Evolutionary conservation across 2,888 invertebrate genomes (phyloP).

Genomic region (Nebria salina): DNA sequence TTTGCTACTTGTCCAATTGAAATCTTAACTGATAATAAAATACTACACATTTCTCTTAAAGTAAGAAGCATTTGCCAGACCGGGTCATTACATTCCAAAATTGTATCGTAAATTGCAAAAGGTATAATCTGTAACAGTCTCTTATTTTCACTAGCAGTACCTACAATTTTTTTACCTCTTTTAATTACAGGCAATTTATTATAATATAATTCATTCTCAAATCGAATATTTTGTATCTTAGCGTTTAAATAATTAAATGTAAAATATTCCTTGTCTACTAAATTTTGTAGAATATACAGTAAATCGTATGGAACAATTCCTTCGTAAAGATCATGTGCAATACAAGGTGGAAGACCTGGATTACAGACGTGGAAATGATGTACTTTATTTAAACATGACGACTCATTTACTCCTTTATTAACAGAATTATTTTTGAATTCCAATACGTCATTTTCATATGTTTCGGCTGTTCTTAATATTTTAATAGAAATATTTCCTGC

Average conservation of each 20-base stretch:
- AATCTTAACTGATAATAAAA: background rate
- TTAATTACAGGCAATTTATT: slow-evolving; percentile 33
- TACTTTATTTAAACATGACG: slow-evolving; percentile 49
- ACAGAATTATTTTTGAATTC: slow-evolving; percentile 1
- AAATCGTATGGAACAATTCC: slow-evolving; percentile 49
- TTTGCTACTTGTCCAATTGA: slow-evolving; percentile 21
- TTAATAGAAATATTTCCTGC: slow-evolving; percentile 14
- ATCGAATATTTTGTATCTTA: slow-evolving; percentile 31
- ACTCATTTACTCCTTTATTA: slow-evolving; percentile 47
- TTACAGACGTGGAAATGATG: no score
- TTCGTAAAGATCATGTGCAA: slow-evolving; percentile 50
- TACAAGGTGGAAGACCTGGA: no score
- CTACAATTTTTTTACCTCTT: slow-evolving; percentile 30
- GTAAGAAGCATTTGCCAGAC: slow-evolving; percentile 13
- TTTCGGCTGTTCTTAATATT: slow-evolving; percentile 20
- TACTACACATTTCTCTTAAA: no score
- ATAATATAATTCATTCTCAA: slow-evolving; percentile 17
- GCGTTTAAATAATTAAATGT: slow-evolving; percentile 41
- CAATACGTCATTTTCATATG: slow-evolving; percentile 29
- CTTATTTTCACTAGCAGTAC: slow-evolving; percentile 21
- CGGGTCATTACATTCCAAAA: slow-evolving; percentile 5
- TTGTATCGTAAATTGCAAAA: slow-evolving; percentile 20
- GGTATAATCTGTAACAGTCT: slow-evolving; percentile 23
- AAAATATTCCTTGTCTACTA: slow-evolving; percentile 43
- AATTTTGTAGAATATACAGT: slow-evolving; percentile 48